phyloP scores from a whole-genome alignment of 1,140 invertebrate species.

The Mya arenaria region DNA sequence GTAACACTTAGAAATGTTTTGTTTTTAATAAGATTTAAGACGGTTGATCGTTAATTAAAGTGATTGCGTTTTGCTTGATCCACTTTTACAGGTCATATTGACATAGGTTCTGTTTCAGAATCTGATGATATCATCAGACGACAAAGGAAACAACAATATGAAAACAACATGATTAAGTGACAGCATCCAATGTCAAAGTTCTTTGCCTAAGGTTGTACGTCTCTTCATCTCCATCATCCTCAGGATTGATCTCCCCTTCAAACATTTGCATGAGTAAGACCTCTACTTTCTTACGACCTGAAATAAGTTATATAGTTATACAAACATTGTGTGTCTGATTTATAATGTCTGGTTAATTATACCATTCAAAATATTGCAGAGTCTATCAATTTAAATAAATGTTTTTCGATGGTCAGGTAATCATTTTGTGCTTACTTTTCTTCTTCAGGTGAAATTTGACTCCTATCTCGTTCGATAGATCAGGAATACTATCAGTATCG shows the following conservation, averaged over 20 bases:
- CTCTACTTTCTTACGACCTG: constrained; percentile 81
- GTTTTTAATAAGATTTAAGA: too few species aligned
- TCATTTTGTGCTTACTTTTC: constrained; percentile 79
- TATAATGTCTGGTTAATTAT: neutral
- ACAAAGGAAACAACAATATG: too few species aligned
- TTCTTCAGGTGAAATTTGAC: constrained; percentile 79
- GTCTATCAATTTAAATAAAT: neutral
- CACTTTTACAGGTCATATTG: too few species aligned
- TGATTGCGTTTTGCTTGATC: too few species aligned
- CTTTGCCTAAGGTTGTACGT: constrained; percentile 28
- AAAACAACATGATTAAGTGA: constrained; percentile 38
- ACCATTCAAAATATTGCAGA: neutral
- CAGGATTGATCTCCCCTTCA: constrained; percentile 80
- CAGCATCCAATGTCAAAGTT: constrained; percentile 63
- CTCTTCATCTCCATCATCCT: constrained; percentile 69
- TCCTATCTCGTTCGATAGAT: constrained; percentile 77
- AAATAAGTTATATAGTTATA: constrained; percentile 3
- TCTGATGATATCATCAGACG: too few species aligned
- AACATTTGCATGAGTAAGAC: constrained; percentile 81
- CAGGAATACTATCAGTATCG: constrained; percentile 74
- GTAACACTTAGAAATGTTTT: too few species aligned
- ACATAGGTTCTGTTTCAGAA: neutral
- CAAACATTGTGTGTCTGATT: neutral
- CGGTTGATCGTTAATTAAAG: too few species aligned
- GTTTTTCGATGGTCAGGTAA: neutral